Percentiles rank a stretch among this genome's conserved stretches.
These are phyloP conservation scores for Hyppa rectilinea DNA, from an alignment of 2,888 invertebrate genomes.

Conservation along the genomic window DNA sequence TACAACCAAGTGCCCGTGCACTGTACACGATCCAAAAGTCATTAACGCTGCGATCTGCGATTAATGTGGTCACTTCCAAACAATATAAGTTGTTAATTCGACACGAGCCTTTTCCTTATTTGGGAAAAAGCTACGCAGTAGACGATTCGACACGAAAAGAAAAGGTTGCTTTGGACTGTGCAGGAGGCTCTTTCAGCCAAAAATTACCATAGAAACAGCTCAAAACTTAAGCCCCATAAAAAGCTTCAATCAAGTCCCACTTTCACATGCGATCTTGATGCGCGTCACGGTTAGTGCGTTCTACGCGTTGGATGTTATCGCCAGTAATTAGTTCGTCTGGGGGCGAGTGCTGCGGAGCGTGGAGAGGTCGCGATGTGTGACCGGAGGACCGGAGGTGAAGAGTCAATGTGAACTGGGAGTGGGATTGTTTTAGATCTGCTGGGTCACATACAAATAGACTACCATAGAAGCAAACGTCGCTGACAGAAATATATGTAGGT, in stretches of 20 bases:
- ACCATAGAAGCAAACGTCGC: neutral
- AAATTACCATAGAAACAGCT: conserved; percentile 26
- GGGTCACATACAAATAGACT: neutral
- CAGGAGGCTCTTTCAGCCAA: neutral
- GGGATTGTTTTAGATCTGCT: conserved; percentile 18
- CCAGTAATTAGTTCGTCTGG: conserved; percentile 80
- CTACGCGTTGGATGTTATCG: conserved; percentile 69
- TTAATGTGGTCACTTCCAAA: neutral
- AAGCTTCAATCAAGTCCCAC: conserved; percentile 66
- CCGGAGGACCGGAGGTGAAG: conserved; percentile 46
- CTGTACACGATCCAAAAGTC: neutral
- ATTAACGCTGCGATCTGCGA: no score
- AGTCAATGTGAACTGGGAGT: conserved; percentile 21
- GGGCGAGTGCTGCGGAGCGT: conserved; percentile 74
- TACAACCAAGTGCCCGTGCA: no score
- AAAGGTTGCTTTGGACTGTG: neutral
- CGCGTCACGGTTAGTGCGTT: conserved; percentile 70
- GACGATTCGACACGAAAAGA: neutral
- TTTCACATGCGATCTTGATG: conserved; percentile 77
- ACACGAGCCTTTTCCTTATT: no score
- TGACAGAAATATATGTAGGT: neutral
- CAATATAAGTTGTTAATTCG: neutral
- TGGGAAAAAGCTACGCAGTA: no score
- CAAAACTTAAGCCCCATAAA: conserved; percentile 37
- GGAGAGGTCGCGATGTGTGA: conserved; percentile 67